These are phyloP conservation scores for Poeciliopsis retropinna DNA, from an alignment of 2,113 vertebrate species.

Conservation along the genomic window DNA sequence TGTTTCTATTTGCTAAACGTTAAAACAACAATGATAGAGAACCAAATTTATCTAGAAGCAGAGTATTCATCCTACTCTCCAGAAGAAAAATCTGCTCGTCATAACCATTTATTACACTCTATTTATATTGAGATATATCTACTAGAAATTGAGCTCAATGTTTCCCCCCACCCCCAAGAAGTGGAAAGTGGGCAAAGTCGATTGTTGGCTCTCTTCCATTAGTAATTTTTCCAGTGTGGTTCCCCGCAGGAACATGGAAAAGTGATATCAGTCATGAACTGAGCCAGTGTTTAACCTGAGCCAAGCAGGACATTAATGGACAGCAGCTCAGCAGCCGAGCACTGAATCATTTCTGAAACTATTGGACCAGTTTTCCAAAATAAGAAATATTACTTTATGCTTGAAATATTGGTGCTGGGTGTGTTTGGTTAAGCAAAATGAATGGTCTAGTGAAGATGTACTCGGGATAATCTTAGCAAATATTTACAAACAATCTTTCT, in stretches of 20 bases:
- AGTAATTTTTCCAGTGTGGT: slow-evolving; percentile 26
- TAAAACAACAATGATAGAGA: neutral
- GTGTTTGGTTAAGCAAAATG: neutral
- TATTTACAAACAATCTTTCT: neutral
- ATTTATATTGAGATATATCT: neutral
- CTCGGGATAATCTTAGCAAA: neutral
- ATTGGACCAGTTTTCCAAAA: slow-evolving; percentile 18
- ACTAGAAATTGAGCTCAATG: neutral
- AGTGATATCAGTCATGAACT: slow-evolving; percentile 19
- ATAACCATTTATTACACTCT: neutral
- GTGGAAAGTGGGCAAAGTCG: neutral
- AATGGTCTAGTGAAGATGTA: neutral
- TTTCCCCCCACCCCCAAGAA: neutral
- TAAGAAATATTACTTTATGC: neutral
- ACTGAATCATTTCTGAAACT: slow-evolving; percentile 28
- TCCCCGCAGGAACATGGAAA: slow-evolving; percentile 23
- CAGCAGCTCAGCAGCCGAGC: slow-evolving; percentile 14
- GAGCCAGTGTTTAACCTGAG: slow-evolving; percentile 29
- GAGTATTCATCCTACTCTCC: neutral
- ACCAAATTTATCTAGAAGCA: neutral
- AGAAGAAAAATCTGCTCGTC: neutral
- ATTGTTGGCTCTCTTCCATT: slow-evolving; percentile 27
- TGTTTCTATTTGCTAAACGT: neutral
- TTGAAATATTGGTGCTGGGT: neutral
- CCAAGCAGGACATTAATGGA: slow-evolving; percentile 18